Evolutionary conservation across 2,797 vertebrate genomes (phyloP).

Genomic region (Trachurus trachurus): DNA sequence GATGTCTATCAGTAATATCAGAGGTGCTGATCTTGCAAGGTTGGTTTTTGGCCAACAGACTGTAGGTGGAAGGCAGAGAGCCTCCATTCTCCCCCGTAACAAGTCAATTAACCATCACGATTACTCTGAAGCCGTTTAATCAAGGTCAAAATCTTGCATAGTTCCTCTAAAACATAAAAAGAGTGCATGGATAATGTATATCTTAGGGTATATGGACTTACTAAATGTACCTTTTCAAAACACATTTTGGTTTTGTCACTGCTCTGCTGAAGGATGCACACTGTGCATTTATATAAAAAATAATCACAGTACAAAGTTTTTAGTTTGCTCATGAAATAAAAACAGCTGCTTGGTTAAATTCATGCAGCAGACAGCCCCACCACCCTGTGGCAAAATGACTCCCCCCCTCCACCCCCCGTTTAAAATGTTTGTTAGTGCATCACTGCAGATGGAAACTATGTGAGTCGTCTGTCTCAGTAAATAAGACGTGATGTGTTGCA

Average conservation of each 20-base stretch:
- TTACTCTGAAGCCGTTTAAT: too few species aligned
- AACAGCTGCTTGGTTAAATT: conserved; percentile 25
- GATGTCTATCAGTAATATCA: too few species aligned
- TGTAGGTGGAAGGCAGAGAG: too few species aligned
- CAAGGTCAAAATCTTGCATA: too few species aligned
- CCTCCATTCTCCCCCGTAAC: too few species aligned
- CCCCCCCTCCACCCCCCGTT: background rate
- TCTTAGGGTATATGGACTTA: too few species aligned
- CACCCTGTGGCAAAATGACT: conserved; percentile 16
- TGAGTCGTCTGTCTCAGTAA: conserved; percentile 63
- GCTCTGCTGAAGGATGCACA: background rate
- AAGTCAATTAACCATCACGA: too few species aligned
- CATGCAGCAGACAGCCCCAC: conserved; percentile 4
- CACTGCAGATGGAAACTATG: conserved; percentile 73
- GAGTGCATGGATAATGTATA: too few species aligned
- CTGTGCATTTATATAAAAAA: conserved; percentile 15
- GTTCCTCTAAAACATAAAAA: too few species aligned
- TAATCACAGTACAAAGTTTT: background rate
- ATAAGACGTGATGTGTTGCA: background rate
- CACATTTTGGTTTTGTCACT: conserved; percentile 24
- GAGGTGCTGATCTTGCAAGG: too few species aligned
- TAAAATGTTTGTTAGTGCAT: conserved; percentile 31
- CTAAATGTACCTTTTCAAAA: conserved; percentile 6
- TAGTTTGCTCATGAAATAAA: conserved; percentile 15
- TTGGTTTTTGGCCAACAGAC: too few species aligned